Evolutionary conservation across 2,113 vertebrate species (phyloP).

Genomic region (Ancistrus triradiatus): DNA sequence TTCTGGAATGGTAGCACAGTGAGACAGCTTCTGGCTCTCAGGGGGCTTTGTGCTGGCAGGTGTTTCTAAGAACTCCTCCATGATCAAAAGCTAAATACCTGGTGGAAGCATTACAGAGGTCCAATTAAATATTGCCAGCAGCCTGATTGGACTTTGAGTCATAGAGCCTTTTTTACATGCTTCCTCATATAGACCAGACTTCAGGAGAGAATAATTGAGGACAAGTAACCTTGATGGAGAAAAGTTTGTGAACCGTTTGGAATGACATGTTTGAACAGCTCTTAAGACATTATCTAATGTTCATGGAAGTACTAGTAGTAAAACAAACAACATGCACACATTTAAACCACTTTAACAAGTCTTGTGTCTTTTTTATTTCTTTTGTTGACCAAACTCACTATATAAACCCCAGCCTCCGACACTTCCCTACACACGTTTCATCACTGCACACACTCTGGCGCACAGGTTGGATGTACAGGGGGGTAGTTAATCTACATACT

Average conservation of each 20-base stretch:
- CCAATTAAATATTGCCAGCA: conserved; percentile 72
- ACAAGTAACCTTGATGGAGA: neutral
- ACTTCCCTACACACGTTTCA: too few relatives aligned
- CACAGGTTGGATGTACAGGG: conserved; percentile 7
- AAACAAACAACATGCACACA: too few relatives aligned
- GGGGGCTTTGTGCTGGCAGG: conserved; percentile 57
- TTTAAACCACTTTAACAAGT: too few relatives aligned
- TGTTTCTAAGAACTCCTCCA: conserved; percentile 56
- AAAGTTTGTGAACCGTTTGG: neutral
- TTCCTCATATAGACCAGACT: conserved; percentile 55
- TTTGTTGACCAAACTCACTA: too few relatives aligned
- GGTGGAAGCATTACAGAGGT: conserved; percentile 62
- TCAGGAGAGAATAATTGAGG: conserved; percentile 59
- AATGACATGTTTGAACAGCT: too few relatives aligned
- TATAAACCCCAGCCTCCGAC: too few relatives aligned
- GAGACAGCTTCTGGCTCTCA: conserved; percentile 53
- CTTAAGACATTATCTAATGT: too few relatives aligned
- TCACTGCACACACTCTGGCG: neutral
- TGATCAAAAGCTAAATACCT: conserved; percentile 69
- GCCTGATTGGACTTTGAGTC: conserved; percentile 58
- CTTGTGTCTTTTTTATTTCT: too few relatives aligned
- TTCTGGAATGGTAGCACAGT: conserved; percentile 26
- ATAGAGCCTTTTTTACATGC: conserved; percentile 40
- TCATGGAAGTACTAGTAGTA: too few relatives aligned
- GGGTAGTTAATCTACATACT: conserved; percentile 51